phyloP scores from a whole-genome alignment of 2,797 vertebrate genomes.

The Chlorospingus flavigularis region DNA sequence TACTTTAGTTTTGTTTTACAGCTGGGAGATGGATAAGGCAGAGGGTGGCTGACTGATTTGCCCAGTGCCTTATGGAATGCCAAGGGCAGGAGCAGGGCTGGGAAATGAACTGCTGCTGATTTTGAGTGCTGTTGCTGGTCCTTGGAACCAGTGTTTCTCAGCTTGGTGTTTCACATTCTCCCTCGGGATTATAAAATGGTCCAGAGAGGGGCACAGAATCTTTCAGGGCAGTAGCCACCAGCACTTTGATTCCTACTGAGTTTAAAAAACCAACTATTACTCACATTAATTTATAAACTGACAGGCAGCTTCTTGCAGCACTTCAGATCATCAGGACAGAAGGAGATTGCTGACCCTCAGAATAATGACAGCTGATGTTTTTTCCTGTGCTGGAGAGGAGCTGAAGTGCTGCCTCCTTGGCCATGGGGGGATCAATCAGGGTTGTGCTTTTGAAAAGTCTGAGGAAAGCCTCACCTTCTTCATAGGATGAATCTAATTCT shows the following conservation, averaged over 20 bases:
- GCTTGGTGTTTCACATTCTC: neutral
- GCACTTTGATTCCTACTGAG: accelerated
- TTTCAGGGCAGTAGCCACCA: neutral
- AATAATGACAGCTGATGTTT: neutral
- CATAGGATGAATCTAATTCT: neutral
- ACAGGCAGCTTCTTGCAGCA: neutral
- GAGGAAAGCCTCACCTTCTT: neutral
- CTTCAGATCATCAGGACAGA: neutral
- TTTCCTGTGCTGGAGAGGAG: neutral
- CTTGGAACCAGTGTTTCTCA: neutral
- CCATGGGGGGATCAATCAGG: neutral
- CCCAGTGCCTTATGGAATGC: neutral
- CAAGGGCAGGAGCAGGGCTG: neutral
- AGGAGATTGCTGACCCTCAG: neutral
- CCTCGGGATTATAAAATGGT: neutral
- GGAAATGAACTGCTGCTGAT: neutral
- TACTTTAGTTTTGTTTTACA: neutral
- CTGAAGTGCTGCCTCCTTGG: neutral
- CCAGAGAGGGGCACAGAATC: neutral
- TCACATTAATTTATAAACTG: neutral
- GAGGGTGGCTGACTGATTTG: neutral
- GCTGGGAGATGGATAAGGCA: neutral
- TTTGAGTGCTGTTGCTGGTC: neutral
- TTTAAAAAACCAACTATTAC: neutral
- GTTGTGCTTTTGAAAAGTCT: neutral